Evolutionary conservation across 2,113 vertebrate species (phyloP).

Genomic region (Garra rufa): DNA sequence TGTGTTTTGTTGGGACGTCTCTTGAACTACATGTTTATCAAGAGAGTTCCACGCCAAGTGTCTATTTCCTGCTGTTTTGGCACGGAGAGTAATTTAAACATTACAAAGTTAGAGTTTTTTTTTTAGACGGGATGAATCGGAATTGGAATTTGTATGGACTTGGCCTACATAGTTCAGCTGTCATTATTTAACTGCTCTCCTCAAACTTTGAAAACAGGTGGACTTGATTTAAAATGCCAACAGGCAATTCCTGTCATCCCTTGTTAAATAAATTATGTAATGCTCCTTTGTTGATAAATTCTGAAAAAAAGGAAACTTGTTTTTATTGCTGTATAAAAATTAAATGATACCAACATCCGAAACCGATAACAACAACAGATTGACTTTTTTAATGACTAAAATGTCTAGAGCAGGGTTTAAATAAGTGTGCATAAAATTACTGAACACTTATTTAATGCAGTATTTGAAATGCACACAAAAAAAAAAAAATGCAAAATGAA

Average conservation of each 20-base stretch:
- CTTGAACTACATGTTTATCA: not conserved
- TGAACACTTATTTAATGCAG: not conserved
- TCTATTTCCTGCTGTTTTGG: not conserved
- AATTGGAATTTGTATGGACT: slow-evolving; percentile 14
- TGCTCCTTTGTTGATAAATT: not conserved
- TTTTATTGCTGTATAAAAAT: slow-evolving; percentile 10
- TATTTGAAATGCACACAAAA: not conserved
- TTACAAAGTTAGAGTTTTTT: not conserved
- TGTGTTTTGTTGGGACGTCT: not conserved
- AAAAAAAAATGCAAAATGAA: no score
- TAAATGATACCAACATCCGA: not conserved
- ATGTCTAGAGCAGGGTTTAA: not conserved
- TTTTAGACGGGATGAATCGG: not conserved
- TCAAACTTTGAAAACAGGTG: slow-evolving; percentile 8
- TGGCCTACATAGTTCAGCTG: not conserved
- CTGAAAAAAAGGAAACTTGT: not conserved
- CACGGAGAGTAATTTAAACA: not conserved
- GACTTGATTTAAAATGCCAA: not conserved
- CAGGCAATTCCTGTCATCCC: not conserved
- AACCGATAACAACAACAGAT: no score
- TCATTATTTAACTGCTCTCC: slow-evolving; percentile 12
- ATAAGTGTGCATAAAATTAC: no score
- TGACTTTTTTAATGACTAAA: not conserved
- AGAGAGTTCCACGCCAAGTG: not conserved
- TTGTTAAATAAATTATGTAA: not conserved